These are phyloP conservation scores for Lycocorax pyrrhopterus DNA, from an alignment of 2,113 vertebrate species.

Conservation along the genomic window DNA sequence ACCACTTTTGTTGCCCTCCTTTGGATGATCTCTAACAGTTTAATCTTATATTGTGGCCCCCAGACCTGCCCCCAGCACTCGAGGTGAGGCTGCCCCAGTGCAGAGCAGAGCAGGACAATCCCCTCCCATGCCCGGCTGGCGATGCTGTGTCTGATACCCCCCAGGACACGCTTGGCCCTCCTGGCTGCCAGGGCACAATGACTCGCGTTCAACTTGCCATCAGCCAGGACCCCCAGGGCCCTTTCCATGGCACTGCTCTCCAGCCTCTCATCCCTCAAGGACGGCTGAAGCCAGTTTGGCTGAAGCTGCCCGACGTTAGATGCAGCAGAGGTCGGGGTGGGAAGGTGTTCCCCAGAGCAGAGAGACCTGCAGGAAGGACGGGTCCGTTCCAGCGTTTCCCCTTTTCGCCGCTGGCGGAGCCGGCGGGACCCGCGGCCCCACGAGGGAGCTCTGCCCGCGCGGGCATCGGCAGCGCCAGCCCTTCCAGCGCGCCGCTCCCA, in stretches of 20 bases:
- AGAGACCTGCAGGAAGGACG: neutral
- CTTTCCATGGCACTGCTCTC: rapidly evolving
- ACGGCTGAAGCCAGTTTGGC: neutral
- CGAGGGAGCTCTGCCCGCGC: neutral
- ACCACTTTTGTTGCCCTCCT: rapidly evolving
- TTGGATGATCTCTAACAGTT: rapidly evolving
- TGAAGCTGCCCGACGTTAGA: neutral
- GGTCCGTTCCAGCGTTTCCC: neutral
- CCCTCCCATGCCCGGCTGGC: neutral
- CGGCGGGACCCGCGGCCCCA: neutral
- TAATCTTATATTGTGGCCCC: rapidly evolving
- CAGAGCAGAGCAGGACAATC: neutral
- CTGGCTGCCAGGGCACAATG: neutral
- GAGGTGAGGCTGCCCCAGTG: rapidly evolving
- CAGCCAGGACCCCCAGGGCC: rapidly evolving
- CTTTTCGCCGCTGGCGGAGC: neutral
- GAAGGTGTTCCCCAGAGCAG: neutral
- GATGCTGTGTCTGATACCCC: neutral
- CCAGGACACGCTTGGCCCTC: rapidly evolving
- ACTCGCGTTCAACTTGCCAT: rapidly evolving
- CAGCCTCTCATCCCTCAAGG: neutral
- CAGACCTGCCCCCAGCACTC: neutral
- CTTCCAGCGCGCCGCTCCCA: neutral
- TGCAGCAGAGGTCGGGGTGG: neutral
- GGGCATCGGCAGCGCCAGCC: neutral